Evolutionary conservation across 2,888 invertebrate genomes (phyloP).

Genomic region (Microdon myrmicae): DNA sequence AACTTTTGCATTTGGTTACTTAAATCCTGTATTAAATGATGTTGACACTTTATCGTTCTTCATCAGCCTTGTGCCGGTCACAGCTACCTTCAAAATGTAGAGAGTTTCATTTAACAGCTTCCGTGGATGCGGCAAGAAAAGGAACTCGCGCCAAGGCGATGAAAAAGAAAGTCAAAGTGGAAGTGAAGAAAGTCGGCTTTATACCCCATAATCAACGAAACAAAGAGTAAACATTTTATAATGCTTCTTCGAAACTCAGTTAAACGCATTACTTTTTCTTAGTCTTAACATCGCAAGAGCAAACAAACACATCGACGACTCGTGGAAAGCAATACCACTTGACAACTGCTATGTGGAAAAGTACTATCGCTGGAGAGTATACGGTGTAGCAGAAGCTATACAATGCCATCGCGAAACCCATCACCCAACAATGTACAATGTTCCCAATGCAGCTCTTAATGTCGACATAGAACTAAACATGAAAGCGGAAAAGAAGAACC

Average conservation of each 20-base stretch:
- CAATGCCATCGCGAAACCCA: constrained; percentile 82
- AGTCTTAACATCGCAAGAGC: constrained; percentile 67
- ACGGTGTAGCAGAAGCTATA: constrained; percentile 80
- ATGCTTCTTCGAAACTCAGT: background rate
- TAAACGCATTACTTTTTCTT: background rate
- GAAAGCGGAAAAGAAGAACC: constrained; percentile 70
- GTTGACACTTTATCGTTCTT: too few species aligned
- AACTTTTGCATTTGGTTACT: too few species aligned
- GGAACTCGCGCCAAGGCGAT: constrained; percentile 82
- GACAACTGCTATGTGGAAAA: constrained; percentile 75
- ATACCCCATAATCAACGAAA: constrained; percentile 77
- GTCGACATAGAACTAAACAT: constrained; percentile 84
- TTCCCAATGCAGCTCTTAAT: constrained; percentile 76
- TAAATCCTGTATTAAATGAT: too few species aligned
- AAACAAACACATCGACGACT: constrained; percentile 73
- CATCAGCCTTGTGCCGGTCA: too few species aligned
- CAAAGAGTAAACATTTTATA: constrained; percentile 67
- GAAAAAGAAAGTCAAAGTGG: constrained; percentile 81
- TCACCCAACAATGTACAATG: constrained; percentile 84
- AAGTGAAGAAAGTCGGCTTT: constrained; percentile 79
- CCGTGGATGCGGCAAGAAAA: constrained; percentile 81
- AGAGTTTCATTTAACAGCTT: constrained; percentile 70
- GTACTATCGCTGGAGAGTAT: constrained; percentile 72
- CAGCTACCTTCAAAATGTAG: constrained; percentile 58
- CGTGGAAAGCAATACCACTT: constrained; percentile 68